These are phyloP conservation scores for Fulmarus glacialis DNA, from an alignment of 2,113 vertebrate genomes.

Conservation along the genomic window DNA sequence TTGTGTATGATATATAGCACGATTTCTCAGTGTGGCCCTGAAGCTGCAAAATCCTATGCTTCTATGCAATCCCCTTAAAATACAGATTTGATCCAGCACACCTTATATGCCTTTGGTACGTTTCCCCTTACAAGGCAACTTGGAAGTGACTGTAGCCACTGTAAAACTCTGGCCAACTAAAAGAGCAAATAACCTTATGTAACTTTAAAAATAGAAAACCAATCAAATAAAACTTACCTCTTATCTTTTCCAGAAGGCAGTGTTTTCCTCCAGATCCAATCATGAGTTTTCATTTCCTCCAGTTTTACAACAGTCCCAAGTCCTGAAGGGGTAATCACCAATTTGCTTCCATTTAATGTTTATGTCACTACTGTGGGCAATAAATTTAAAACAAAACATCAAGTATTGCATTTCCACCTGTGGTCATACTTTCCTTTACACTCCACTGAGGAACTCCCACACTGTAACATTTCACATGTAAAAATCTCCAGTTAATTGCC, in stretches of 20 bases:
- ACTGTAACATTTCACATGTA: not conserved
- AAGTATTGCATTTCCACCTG: not conserved
- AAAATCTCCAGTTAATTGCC: not conserved
- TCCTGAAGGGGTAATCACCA: not conserved
- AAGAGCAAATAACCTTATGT: not conserved
- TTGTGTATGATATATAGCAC: not conserved
- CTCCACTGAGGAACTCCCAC: not conserved
- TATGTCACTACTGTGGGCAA: not conserved
- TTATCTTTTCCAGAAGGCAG: not conserved
- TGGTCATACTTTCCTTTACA: constrained; percentile 8
- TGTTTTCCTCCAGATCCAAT: not conserved
- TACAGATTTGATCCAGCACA: not conserved
- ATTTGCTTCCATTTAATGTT: not conserved
- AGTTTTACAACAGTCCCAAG: not conserved
- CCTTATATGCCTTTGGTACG: not conserved
- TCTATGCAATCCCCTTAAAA: not conserved
- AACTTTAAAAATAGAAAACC: not conserved
- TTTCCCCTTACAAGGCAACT: not conserved
- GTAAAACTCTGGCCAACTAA: not conserved
- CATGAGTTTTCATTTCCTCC: not conserved
- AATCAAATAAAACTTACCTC: not conserved
- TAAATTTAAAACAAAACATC: not conserved
- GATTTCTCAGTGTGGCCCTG: not conserved
- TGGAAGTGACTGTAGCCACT: not conserved
- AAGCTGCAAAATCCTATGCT: not conserved